Conservation (phyloP, 2,797 vertebrate species). For the Dipus sagitta region DNA sequence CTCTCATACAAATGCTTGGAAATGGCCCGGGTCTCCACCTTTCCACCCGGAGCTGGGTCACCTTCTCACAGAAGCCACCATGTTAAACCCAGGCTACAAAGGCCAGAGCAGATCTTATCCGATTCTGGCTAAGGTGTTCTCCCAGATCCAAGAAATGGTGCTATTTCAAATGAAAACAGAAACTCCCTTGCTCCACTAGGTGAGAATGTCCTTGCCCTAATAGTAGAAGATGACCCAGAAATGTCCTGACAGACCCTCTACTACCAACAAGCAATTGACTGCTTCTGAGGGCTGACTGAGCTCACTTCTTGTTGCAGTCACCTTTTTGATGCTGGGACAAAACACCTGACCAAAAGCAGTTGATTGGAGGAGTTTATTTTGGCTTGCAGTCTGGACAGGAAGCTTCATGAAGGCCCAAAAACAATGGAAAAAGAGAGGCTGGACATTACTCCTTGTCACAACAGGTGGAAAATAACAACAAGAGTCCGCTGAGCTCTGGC, state of each 20-base stretch:
- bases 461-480: too few species aligned
- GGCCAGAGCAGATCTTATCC: neutral
- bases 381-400: too few species aligned
- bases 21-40: neutral
- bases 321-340: too few species aligned
- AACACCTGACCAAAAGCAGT: too few species aligned
- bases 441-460: too few species aligned
- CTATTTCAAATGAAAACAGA: neutral
- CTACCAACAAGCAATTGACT: neutral
- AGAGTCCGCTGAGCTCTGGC: too few species aligned
- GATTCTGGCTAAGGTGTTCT: neutral
- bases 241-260: neutral
- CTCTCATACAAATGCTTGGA: neutral
- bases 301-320: neutral
- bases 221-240: neutral
- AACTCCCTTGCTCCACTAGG: neutral
- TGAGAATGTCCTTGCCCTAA: neutral
- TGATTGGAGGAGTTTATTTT: too few species aligned
- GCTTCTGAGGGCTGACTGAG: accelerated
- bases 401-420: too few species aligned
- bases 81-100: neutral
- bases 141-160: neutral
- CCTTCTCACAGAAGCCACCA: neutral
- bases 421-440: too few species aligned
- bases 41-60: neutral